Base-by-base conservation (phyloP, 2,113 vertebrate species). In the Erythrocercus mccallii region DNA sequence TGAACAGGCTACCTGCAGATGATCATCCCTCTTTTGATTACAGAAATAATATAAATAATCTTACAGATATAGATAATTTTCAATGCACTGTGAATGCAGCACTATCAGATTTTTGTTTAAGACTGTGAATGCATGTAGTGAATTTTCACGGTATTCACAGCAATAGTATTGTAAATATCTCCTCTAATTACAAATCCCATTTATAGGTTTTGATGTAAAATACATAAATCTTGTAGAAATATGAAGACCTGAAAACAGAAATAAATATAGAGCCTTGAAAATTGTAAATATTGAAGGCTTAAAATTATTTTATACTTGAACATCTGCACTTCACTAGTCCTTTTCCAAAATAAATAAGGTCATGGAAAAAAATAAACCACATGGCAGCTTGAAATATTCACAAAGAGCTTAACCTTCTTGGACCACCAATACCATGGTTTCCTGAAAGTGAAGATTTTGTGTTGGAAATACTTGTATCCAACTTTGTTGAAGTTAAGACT, bases 341-440 rank as follows among this genome's bases (percentile, higher is more conserved):
- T 88, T 92, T 85, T 92, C 73, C 88, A 90, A 92, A 96, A 96
- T 86, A 95, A 96, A 96, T 80, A 92, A 78, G 79, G 66, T 89
- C 84, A 94, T 80, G 85, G 68, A 47, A 86, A 95, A 95, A 89
- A 57, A 70, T 40, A 73, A 45, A 76, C 73, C 91, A 97, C 89
- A 88, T 90, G 90, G 71, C 80, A 84, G 87, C 90, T 92, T 97
- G 82, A 96, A 93, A 93, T 65, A 90, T 51, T 61, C 94, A 71
- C 42, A 76, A 73, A 92, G 94, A 94, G 42, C 68, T 90, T 80
- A 56, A 47, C 56, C 84, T 94, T 96, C 94, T 86, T 66, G 42
- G 81, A 81, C 71, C 42, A 95, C 68, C 60, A 81, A 82, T 77
- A 76, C 50, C 56, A 68, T 15, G 37, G 38, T 91, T 95, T 95